Conservation (phyloP, 2,888 invertebrate genomes). For the Heliconius ethilla region DNA sequence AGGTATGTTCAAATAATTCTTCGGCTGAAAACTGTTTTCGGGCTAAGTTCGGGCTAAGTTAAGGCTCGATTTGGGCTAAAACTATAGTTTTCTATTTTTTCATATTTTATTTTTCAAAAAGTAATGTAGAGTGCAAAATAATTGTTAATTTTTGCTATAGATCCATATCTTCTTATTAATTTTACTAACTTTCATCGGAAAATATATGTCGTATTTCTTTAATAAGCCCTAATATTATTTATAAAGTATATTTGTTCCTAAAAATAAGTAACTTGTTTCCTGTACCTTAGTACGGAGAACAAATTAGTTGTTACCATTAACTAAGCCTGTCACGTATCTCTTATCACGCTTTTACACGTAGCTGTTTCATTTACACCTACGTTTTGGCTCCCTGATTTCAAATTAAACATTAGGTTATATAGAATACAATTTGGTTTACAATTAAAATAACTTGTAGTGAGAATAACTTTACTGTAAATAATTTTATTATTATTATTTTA, state of each 20-base stretch:
- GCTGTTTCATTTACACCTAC: slow-evolving; percentile 16
- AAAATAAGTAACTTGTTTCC: not conserved
- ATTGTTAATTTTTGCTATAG: no score
- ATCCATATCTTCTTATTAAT: no score
- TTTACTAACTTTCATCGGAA: no score
- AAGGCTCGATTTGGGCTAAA: no score
- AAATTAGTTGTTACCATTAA: not conserved
- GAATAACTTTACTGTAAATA: not conserved
- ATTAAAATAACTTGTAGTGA: not conserved
- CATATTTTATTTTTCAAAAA: no score
- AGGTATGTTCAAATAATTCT: no score
- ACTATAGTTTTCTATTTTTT: no score
- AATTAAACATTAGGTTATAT: not conserved
- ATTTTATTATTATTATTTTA: not conserved
- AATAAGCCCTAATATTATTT: not conserved
- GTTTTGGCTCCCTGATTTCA: not conserved
- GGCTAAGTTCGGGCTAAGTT: no score
- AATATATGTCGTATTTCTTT: no score
- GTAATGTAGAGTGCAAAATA: no score
- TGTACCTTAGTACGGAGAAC: not conserved
- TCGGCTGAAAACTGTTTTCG: no score
- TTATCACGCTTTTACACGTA: slow-evolving; percentile 19
- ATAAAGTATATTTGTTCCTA: not conserved
- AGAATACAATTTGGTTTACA: no score
- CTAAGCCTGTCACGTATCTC: slow-evolving; percentile 35